Evolutionary conservation across 2,797 vertebrate genomes (phyloP), one percentile per base, ranked within the genome.

Genomic region (Loriculus beryllinus): DNA sequence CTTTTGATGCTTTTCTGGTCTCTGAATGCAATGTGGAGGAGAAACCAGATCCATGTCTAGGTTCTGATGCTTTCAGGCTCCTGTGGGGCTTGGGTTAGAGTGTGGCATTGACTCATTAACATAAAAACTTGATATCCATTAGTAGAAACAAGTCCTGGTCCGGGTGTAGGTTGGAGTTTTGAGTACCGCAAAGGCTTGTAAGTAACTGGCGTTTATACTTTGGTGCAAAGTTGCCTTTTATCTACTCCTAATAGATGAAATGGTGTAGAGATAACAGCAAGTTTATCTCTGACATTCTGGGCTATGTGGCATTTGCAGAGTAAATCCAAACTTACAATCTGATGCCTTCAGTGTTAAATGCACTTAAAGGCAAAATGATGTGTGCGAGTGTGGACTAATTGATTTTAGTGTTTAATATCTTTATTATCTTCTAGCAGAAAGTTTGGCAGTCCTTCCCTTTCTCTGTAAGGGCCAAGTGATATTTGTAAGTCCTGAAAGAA

Each of bases 221-320:
- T 47, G 19, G 28, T 83, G 89, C n/a, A 69, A 85, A 54, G 29
- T 3, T 40, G 47, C 47, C 17, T 67, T 82, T 81, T n/a, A 40
- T 31, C 16, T 92, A 3, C 40, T 40, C 3, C 51, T 83, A 26
- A 42, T 60, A 62, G 26, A 19, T 52, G 26, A 69, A 88, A 47
- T 1, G 0, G 29, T 51, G 6, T 51, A 51, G 56, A 48, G 29
- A 12, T 25, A 74, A 19, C 9, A 6, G 37, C 5, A 0, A 9
- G 6, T 49, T 82, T 68, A 3, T 60, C 37, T 80, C 56, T 67
- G 49, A 20, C 2, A 1, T 42, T 42, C 13, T 16, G 3, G 21
- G 18, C 26, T 43, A 5, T 35, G 18, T 81, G 47, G 16, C 51
- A 14, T 54, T 91, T 75, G 54, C 39, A 23, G 67, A 33, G 33